Percentiles rank a stretch among this genome's conserved stretches.
Evolutionary conservation across 2,113 vertebrate genomes (phyloP).

Genomic region (Percopsis transmontana): DNA sequence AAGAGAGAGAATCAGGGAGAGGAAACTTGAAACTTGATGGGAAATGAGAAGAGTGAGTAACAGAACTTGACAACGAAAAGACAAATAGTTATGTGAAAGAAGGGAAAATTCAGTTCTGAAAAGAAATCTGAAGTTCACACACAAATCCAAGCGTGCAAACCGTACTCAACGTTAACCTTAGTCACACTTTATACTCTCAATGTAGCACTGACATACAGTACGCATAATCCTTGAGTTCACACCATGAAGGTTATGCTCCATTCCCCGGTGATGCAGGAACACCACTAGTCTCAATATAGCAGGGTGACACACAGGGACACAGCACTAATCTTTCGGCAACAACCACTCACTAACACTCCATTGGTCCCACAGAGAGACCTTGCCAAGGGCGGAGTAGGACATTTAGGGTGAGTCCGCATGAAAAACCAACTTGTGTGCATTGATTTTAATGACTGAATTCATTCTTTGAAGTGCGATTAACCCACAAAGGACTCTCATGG

Average conservation of each 20-base stretch:
- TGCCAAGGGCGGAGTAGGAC: slow-evolving; percentile 21
- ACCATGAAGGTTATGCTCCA: slow-evolving; percentile 1
- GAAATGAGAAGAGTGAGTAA: neutral
- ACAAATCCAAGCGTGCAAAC: too few relatives aligned
- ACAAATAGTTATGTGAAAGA: too few relatives aligned
- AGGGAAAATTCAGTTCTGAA: too few relatives aligned
- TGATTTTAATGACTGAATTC: slow-evolving; percentile 70
- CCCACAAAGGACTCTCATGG: slow-evolving; percentile 37
- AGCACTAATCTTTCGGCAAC: neutral
- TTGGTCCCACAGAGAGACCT: slow-evolving; percentile 18
- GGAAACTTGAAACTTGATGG: too few relatives aligned
- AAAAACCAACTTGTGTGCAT: slow-evolving; percentile 45
- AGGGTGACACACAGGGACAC: slow-evolving; percentile 10
- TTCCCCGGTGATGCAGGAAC: neutral
- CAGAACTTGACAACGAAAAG: too few relatives aligned
- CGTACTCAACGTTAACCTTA: neutral
- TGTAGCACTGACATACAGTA: neutral
- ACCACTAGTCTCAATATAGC: neutral
- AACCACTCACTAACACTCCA: slow-evolving; percentile 4
- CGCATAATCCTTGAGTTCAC: neutral
- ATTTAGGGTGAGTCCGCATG: slow-evolving; percentile 13
- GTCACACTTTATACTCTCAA: neutral
- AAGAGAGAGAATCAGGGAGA: neutral
- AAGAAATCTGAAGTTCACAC: too few relatives aligned
- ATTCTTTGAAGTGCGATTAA: slow-evolving; percentile 66